Percentiles rank a stretch among this genome's conserved stretches.
These are phyloP conservation scores for Cantharis rustica DNA, from an alignment of 2,888 invertebrate species.

Conservation along the genomic window DNA sequence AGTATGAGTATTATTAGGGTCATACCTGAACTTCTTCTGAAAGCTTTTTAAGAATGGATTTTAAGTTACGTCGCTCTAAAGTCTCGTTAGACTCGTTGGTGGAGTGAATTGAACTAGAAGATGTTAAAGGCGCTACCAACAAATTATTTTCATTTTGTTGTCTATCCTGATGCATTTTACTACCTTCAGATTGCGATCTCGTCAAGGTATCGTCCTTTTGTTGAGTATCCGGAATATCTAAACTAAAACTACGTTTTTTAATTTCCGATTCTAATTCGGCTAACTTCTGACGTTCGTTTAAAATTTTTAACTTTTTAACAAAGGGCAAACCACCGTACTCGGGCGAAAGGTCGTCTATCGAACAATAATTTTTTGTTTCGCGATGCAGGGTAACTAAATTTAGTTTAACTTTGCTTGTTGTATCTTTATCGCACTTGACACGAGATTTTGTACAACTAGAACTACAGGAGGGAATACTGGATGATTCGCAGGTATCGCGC, in stretches of 20 bases:
- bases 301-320: slow-evolving; percentile 85
- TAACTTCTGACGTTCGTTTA: slow-evolving; percentile 85
- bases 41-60: slow-evolving; percentile 83
- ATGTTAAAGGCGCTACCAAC: slow-evolving; percentile 27
- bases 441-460: background rate
- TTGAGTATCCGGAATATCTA: slow-evolving; percentile 69
- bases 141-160: slow-evolving; percentile 38
- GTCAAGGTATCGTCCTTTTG: slow-evolving; percentile 65
- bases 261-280: slow-evolving; percentile 80
- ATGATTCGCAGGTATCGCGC: slow-evolving; percentile 51
- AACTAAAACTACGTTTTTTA: slow-evolving; percentile 77
- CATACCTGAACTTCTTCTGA: slow-evolving; percentile 64
- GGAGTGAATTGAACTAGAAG: slow-evolving; percentile 51
- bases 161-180: slow-evolving; percentile 66
- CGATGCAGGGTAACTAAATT: slow-evolving; percentile 44
- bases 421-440: slow-evolving; percentile 5
- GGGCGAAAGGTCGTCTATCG: slow-evolving; percentile 86
- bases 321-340: slow-evolving; percentile 86
- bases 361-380: slow-evolving; percentile 72
- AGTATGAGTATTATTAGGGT: too few species aligned
- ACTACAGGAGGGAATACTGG: slow-evolving; percentile 27
- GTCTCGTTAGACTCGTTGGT: slow-evolving; percentile 82
- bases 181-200: slow-evolving; percentile 81
- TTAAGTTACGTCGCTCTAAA: slow-evolving; percentile 77
- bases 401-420: slow-evolving; percentile 40